Evolutionary conservation across 2,888 invertebrate species (phyloP).

Genomic region (Pasiphila rectangulata): DNA sequence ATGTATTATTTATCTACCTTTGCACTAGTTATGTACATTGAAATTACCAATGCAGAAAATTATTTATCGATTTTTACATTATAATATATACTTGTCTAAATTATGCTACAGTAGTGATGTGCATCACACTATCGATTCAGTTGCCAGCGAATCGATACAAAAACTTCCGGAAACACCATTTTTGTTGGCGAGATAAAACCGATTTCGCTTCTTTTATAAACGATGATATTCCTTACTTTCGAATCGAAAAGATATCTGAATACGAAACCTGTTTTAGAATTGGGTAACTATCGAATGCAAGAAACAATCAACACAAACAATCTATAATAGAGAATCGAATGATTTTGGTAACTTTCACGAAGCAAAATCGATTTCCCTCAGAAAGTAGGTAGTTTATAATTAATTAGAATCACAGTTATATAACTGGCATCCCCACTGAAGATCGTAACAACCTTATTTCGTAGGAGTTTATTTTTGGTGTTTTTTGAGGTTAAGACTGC

Average conservation of each 20-base stretch:
- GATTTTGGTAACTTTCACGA: constrained; percentile 21
- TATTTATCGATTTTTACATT: neutral
- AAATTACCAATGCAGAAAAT: neutral
- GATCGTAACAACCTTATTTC: constrained; percentile 20
- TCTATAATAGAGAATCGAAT: constrained; percentile 18
- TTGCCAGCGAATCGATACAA: constrained; percentile 33
- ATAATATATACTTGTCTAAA: constrained; percentile 13
- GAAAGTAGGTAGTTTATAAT: constrained; percentile 26
- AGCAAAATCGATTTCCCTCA: constrained; percentile 31
- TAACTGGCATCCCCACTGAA: constrained; percentile 24
- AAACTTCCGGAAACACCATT: constrained; percentile 36
- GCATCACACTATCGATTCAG: constrained; percentile 29
- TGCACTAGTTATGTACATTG: neutral
- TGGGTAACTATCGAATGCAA: constrained; percentile 5
- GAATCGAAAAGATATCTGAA: neutral
- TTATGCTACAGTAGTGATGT: constrained; percentile 26
- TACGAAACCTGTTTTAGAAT: neutral
- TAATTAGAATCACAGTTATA: constrained; percentile 29
- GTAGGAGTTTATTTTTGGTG: constrained; percentile 18
- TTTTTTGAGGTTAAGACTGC: constrained; percentile 7
- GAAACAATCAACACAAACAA: constrained; percentile 7
- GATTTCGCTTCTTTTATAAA: constrained; percentile 27
- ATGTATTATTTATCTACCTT: neutral
- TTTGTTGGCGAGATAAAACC: constrained; percentile 24
- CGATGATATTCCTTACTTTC: constrained; percentile 15